Base-by-base conservation (phyloP, 2,888 invertebrate genomes). In the Pterobdella sp. region DNA sequence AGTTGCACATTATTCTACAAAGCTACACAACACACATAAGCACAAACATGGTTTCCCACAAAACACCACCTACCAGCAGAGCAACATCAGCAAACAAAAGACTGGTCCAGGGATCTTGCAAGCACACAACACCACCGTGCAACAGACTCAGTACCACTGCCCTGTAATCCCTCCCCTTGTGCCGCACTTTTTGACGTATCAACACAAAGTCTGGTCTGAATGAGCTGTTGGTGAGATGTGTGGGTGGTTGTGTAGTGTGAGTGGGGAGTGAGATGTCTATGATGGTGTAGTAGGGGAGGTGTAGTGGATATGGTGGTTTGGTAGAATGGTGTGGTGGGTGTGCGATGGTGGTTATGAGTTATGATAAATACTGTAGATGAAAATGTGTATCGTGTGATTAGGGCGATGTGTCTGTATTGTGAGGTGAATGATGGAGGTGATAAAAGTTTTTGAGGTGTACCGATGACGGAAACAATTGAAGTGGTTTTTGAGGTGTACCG, bases 131-230 rank as follows among this genome's bases (percentile, higher is more conserved):
- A 18, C 71, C 71, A 32, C 71, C 71, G 35, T 63, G 63, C 35
- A 49, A 31, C 2, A 71, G 36, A 1, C 29, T 63, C 22, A 60
- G 32, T 26, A 71, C 32, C 60, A 71, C 63, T n/a, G 42, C 63
- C 34, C 71, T 71, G 56, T 56, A 52, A 26, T 71, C 71, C 18
- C 32, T 36, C 2, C 31, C 26, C 26, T 3, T 29, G 60, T 60
- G 32, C 34, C 31, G n/a, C 35, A 71, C 71, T 63, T 71, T 71
- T 37, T 71, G 71, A n/a, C 71, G 32, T n/a, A 71, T 26, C 34
- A 71, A 36, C 36, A 63, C 34, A 36, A 71, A 63, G 71, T 71
- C 71, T 56, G 71, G 71, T 29, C 32, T 56, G 63, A 71, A 71
- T 1, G 71, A 71, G n/a, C 71, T 71, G 63, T 29, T n/a, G n/a